Evolutionary conservation across 2,797 vertebrate genomes (phyloP), one percentile per base, ranked within the genome.

Genomic region (Clamator glandarius): DNA sequence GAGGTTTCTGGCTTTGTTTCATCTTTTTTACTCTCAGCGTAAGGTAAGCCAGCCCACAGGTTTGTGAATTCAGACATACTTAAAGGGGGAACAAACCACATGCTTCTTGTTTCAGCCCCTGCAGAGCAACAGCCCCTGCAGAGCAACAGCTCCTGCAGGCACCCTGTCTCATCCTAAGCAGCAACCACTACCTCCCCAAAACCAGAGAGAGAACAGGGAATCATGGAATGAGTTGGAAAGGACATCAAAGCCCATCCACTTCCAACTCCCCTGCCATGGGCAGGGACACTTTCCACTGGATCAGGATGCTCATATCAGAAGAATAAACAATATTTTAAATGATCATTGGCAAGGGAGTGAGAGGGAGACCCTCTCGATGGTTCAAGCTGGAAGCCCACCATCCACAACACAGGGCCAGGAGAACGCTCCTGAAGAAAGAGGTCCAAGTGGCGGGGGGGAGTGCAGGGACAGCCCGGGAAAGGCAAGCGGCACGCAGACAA

Each of bases 391-490:
- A 57, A 59, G 36, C 2, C 48, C 46, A 25, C 17, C 68, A 57
- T 62, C 42, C 26, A 19, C 26, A 15, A 11, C 31, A 33, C 19
- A 7, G 0, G 9, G 29, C 29, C 10, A 15, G 35, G 29, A 55
- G 44, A 42, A 24, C 0, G 1, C 39, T 59, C 78, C 66, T 8
- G 3, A 51, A 52, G 17, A 61, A 35, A 33, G 26, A 15, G 35
- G 50, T n/a, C 20, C 0, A 4, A 36, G 28, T 5, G 1, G 9
- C 1, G 41, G 8, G 8, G 69, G 33, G 48, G 33, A 70, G 39
- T 1, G 4, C 4, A 0, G 1, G 1, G 1, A 69, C 55, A 41
- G 33, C 64, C 28, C 16, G 0, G 2, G 51, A 36, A 59, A 42
- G 31, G 52, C 35, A 28, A 16, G 13, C 42, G 15, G 70, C 44